These are phyloP conservation scores for Pantala flavescens DNA, from an alignment of 1,140 invertebrate genomes.

Conservation along the genomic window DNA sequence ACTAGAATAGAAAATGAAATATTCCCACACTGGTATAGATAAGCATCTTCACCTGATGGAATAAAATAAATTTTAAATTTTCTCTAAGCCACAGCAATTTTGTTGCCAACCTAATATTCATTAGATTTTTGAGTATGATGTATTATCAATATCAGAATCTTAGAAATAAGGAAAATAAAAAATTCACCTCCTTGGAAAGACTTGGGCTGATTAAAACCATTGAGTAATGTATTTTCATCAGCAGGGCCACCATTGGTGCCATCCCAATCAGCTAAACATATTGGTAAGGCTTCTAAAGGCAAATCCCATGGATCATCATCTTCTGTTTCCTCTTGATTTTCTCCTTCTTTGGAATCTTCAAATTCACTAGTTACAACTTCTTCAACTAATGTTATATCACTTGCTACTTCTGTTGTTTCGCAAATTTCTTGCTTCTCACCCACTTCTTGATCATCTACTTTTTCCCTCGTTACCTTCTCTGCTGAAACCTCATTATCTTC, in stretches of 20 bases:
- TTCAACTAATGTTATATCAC: no score
- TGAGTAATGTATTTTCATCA: neutral
- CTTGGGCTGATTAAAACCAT: neutral
- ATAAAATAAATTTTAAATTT: no score
- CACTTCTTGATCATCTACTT: neutral
- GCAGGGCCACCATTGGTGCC: neutral
- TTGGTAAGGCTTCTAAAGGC: neutral
- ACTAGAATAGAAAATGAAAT: no score
- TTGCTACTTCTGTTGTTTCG: neutral
- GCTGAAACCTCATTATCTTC: neutral
- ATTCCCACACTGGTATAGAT: no score
- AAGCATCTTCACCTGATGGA: no score
- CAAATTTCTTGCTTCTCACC: neutral
- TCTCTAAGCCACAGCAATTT: no score
- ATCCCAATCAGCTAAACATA: neutral
- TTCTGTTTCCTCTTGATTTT: neutral
- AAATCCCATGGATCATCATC: neutral
- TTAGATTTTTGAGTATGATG: no score
- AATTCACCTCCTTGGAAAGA: neutral
- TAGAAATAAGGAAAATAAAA: no score
- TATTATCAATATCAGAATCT: no score
- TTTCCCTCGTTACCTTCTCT: constrained; percentile 8
- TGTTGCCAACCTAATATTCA: no score
- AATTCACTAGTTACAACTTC: neutral
- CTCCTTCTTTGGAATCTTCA: neutral